A percentile compares a stretch with the other conserved stretches of the same genome.
These are phyloP conservation scores for Sula dactylatra DNA, from an alignment of 2,113 vertebrate genomes.

Conservation along the genomic window DNA sequence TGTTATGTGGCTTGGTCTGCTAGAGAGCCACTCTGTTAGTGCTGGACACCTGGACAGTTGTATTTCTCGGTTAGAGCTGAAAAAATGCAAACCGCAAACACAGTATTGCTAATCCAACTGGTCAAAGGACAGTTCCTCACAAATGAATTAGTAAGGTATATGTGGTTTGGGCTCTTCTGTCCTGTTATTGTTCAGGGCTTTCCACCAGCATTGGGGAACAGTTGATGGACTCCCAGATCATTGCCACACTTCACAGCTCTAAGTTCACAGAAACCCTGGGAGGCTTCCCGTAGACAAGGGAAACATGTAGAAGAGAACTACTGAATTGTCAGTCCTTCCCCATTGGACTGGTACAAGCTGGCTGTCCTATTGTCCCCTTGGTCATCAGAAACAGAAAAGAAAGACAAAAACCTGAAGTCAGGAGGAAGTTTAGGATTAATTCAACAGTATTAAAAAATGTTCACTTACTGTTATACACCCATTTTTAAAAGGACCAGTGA, in stretches of 20 bases:
- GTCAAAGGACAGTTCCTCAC: background rate
- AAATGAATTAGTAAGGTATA: background rate
- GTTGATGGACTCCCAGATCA: background rate
- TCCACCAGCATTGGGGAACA: background rate
- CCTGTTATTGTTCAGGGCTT: background rate
- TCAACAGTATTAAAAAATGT: background rate
- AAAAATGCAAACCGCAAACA: background rate
- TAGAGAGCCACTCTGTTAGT: background rate
- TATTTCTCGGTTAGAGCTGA: background rate
- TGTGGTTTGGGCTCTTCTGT: background rate
- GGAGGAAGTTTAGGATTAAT: background rate
- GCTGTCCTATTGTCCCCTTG: background rate
- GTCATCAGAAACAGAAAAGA: background rate
- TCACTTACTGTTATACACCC: background rate
- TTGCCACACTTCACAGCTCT: background rate
- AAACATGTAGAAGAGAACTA: background rate
- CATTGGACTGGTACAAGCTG: background rate
- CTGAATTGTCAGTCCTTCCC: background rate
- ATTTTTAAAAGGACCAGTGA: background rate
- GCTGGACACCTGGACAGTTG: background rate
- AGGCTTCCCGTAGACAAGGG: background rate
- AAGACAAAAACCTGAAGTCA: background rate
- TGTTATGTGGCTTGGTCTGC: background rate
- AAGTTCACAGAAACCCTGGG: background rate
- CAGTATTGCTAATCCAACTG: background rate